A percentile compares a stretch with the other conserved stretches of the same genome.
Evolutionary conservation across 2,113 vertebrate species (phyloP).

Genomic region (Caranx ignobilis): DNA sequence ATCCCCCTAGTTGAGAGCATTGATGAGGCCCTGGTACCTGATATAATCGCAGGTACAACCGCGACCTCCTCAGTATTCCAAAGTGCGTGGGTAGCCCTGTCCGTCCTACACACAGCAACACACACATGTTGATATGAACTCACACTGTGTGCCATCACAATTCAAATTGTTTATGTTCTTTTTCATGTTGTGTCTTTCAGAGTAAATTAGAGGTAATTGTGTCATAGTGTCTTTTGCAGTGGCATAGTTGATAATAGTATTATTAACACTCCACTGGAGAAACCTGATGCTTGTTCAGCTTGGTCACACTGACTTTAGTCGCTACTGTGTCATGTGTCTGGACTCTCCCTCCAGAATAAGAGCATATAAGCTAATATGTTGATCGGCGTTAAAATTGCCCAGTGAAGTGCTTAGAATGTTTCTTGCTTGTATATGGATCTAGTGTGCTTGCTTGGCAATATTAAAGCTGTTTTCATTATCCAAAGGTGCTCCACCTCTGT

Average conservation of each 20-base stretch:
- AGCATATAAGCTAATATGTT: conserved; percentile 5
- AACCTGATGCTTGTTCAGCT: too few relatives aligned
- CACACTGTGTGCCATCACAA: background rate
- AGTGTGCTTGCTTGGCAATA: conserved; percentile 78
- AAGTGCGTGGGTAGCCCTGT: conserved; percentile 79
- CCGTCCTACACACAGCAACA: conserved; percentile 21
- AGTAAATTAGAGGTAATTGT: background rate
- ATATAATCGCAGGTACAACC: conserved; percentile 91
- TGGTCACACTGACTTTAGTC: background rate
- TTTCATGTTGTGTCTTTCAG: conserved; percentile 31
- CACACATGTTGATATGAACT: background rate
- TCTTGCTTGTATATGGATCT: conserved; percentile 66
- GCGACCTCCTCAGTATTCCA: conserved; percentile 76
- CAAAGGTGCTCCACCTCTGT: conserved; percentile 95
- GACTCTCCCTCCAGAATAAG: conserved; percentile 20
- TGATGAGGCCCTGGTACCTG: conserved; percentile 94
- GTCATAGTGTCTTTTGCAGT: background rate
- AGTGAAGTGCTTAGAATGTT: conserved; percentile 50
- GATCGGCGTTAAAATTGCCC: conserved; percentile 69
- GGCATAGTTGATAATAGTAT: too few relatives aligned
- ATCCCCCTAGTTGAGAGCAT: conserved; percentile 93
- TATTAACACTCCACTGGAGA: too few relatives aligned
- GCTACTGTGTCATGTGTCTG: conserved; percentile 25
- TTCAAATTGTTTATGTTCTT: conserved; percentile 18
- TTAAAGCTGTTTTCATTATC: conserved; percentile 86